Conservation (phyloP, 2,113 vertebrate genomes). For the Pelecanus crispus region DNA sequence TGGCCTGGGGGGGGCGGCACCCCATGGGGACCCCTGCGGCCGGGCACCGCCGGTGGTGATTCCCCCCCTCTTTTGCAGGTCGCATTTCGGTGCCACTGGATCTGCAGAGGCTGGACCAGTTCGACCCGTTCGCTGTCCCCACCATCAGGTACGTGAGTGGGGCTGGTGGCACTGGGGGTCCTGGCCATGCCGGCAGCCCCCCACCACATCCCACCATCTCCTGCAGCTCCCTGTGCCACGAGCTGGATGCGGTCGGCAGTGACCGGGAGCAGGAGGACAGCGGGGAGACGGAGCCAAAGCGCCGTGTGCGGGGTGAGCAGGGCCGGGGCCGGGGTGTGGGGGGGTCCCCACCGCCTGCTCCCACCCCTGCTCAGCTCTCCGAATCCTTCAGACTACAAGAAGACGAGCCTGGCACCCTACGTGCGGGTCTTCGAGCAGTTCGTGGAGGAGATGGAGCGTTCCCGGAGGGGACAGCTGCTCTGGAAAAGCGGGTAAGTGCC, state of each 20-base stretch:
- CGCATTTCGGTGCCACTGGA: constrained; percentile 93
- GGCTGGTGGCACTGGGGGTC: fast-evolving
- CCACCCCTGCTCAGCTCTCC: background rate
- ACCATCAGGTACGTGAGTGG: constrained; percentile 79
- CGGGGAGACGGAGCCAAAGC: constrained; percentile 69
- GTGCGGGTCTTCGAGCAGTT: constrained; percentile 88
- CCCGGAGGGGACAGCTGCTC: constrained; percentile 81
- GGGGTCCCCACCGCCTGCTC: no score
- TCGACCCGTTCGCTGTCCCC: constrained; percentile 90
- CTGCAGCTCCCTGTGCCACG: constrained; percentile 81
- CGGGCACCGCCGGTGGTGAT: fast-evolving
- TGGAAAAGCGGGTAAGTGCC: constrained; percentile 82
- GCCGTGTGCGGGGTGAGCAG: constrained; percentile 75
- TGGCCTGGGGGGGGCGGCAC: fast-evolving
- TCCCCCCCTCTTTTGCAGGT: constrained; percentile 54
- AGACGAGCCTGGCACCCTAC: constrained; percentile 86
- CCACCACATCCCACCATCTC: fast-evolving
- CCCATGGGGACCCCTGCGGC: fast-evolving
- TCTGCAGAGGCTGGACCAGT: constrained; percentile 81
- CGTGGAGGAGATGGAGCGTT: constrained; percentile 81
- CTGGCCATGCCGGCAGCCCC: fast-evolving
- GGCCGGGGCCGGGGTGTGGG: fast-evolving
- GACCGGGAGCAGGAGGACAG: constrained; percentile 66
- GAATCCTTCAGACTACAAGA: constrained; percentile 82
- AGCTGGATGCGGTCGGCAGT: constrained; percentile 77